Evolutionary conservation across 2,113 vertebrate species (phyloP).

Genomic region (Zeus faber): DNA sequence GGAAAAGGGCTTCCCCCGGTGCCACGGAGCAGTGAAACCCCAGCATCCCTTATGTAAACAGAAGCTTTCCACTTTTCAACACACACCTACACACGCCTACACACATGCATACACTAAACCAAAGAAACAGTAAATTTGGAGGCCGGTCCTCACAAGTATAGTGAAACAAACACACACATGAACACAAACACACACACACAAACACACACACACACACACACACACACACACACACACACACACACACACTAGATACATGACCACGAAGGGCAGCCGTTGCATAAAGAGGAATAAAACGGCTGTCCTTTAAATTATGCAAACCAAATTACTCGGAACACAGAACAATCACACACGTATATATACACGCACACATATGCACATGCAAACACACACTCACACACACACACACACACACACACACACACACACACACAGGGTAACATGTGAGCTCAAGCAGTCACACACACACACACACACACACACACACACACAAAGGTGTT

Average conservation of each 20-base stretch:
- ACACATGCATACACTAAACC: constrained; percentile 10
- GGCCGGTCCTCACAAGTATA: too few relatives aligned
- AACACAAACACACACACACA: constrained; percentile 22
- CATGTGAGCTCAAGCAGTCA: too few relatives aligned
- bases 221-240: constrained; percentile 18
- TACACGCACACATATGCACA: constrained; percentile 8
- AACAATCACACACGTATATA: constrained; percentile 1
- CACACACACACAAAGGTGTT: constrained; percentile 25
- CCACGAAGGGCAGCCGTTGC: constrained; percentile 41
- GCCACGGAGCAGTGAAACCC: constrained; percentile 46
- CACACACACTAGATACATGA: constrained; percentile 29
- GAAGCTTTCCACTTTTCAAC: constrained; percentile 35
- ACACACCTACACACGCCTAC: constrained; percentile 27
- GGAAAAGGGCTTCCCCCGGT: constrained; percentile 74
- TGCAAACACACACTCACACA: background rate
- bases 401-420: constrained; percentile 3
- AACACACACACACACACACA: constrained; percentile 17
- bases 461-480: constrained; percentile 3
- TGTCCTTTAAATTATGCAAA: constrained; percentile 38
- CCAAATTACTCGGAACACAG: constrained; percentile 12
- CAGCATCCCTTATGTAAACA: constrained; percentile 57
- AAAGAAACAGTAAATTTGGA: too few relatives aligned
- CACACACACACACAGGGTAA: too few relatives aligned
- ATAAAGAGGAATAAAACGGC: constrained; percentile 49
- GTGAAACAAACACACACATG: too few relatives aligned